Conservation (phyloP, 2,888 invertebrate genomes). For the Sicus ferrugineus region DNA sequence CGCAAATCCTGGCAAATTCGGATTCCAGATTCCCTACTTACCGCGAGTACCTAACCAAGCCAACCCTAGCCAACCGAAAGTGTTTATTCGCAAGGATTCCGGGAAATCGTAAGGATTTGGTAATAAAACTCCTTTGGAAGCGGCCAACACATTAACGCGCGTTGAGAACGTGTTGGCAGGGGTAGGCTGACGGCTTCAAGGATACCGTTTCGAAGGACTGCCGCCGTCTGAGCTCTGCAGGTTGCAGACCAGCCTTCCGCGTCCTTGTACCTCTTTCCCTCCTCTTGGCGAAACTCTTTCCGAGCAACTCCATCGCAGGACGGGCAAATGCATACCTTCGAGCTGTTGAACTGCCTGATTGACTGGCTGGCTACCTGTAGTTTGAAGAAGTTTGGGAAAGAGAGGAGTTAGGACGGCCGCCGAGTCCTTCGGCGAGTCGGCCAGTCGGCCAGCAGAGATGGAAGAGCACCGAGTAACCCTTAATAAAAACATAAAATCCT, state of each 20-base stretch:
- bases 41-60: no score
- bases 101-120: conserved; percentile 30
- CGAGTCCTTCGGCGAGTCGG: no score
- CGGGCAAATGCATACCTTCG: conserved; percentile 30
- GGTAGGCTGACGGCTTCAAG: conserved; percentile 45
- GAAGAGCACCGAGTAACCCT: conserved; percentile 52
- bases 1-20: not conserved
- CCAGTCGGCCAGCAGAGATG: not conserved
- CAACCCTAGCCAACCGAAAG: no score
- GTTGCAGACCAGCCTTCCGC: not conserved
- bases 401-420: not conserved
- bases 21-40: no score
- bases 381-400: not conserved
- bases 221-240: not conserved
- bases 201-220: conserved; percentile 40
- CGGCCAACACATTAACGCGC: conserved; percentile 20
- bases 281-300: conserved; percentile 49
- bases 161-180: not conserved
- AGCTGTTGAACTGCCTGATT: not conserved
- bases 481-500: conserved; percentile 63
- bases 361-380: conserved; percentile 11
- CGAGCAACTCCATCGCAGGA: conserved; percentile 37
- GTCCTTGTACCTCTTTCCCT: conserved; percentile 51
- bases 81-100: conserved; percentile 31
- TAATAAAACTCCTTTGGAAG: conserved; percentile 55